phyloP scores from a whole-genome alignment of 1,140 invertebrate genomes.

The Cataglyphis hispanica region DNA sequence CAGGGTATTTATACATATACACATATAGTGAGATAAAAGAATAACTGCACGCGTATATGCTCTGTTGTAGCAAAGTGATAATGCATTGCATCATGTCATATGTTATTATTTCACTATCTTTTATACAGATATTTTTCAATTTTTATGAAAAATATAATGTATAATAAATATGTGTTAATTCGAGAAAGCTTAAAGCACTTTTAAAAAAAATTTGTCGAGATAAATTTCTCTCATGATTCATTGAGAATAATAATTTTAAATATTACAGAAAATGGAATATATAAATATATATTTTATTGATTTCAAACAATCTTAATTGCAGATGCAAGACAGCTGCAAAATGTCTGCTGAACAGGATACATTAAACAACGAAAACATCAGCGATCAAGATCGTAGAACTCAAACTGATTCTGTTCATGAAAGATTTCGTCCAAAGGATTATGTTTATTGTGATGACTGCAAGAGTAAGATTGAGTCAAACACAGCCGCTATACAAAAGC shows the following conservation, averaged over 20 bases:
- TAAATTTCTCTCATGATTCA: background rate
- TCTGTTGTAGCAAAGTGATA: background rate
- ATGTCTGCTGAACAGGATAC: slow-evolving; percentile 60
- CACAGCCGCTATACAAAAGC: slow-evolving; percentile 76
- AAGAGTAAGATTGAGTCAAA: slow-evolving; percentile 73
- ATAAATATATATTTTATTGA: background rate
- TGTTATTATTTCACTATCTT: background rate
- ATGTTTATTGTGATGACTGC: slow-evolving; percentile 80
- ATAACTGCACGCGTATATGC: background rate
- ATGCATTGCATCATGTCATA: background rate
- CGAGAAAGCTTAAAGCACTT: too few relatives aligned
- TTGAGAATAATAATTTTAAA: background rate
- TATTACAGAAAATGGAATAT: background rate
- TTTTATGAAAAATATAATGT: too few relatives aligned
- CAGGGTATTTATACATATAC: too few relatives aligned
- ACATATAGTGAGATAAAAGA: background rate
- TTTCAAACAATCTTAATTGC: slow-evolving; percentile 25
- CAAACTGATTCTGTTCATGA: slow-evolving; percentile 82
- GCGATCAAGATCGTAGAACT: background rate
- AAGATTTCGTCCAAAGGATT: slow-evolving; percentile 72
- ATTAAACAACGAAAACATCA: background rate
- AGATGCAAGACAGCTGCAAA: slow-evolving; percentile 69
- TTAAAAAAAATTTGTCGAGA: background rate
- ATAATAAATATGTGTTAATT: too few relatives aligned
- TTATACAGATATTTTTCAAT: background rate